Conservation (phyloP, 2,797 vertebrate genomes). For the Falco novaeseelandiae region DNA sequence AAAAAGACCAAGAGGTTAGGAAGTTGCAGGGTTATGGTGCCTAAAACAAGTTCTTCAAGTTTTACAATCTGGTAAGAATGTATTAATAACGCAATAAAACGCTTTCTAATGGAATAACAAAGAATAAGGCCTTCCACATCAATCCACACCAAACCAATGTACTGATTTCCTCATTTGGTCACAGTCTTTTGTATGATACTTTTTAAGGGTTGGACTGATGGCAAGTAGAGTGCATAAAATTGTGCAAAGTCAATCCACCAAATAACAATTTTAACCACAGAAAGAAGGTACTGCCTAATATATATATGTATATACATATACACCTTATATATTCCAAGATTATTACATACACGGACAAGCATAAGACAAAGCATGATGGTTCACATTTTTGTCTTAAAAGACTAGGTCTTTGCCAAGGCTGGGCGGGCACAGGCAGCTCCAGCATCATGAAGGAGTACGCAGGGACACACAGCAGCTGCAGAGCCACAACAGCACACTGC, state of each 20-base stretch:
- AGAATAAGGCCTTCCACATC: background rate
- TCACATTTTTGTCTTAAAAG: background rate
- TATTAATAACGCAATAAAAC: background rate
- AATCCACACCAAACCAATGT: background rate
- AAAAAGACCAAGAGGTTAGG: background rate
- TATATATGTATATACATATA: background rate
- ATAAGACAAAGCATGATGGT: rapidly evolving
- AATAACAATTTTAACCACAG: background rate
- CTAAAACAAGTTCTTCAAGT: background rate
- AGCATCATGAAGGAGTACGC: background rate
- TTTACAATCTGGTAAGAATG: background rate
- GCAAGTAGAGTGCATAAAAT: background rate
- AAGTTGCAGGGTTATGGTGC: background rate
- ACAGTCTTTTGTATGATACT: background rate
- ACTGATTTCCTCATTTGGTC: background rate
- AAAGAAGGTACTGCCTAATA: background rate
- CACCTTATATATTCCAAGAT: background rate
- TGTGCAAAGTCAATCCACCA: background rate
- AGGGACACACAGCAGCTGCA: background rate
- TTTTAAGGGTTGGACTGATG: background rate
- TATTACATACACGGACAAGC: background rate
- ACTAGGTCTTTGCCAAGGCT: background rate
- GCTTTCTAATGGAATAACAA: background rate
- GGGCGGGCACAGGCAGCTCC: background rate
- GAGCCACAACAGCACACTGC: background rate